These are phyloP conservation scores for Nomada ferruginata DNA, from an alignment of 2,888 invertebrate genomes.

Conservation along the genomic window DNA sequence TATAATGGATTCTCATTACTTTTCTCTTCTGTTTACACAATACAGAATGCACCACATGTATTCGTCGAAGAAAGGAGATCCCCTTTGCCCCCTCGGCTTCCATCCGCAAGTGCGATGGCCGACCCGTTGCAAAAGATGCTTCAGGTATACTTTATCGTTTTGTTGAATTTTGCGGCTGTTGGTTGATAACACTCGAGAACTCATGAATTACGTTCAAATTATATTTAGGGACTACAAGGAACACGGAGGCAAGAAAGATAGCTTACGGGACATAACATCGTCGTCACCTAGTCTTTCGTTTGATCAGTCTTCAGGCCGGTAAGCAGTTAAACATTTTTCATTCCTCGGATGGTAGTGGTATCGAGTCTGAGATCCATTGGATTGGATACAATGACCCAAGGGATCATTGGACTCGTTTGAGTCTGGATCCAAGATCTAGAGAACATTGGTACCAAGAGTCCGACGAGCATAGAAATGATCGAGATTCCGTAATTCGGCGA, in stretches of 20 bases:
- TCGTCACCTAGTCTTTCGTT: constrained; percentile 91
- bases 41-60: constrained; percentile 90
- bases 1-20: not conserved
- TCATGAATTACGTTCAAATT: not conserved
- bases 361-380: no score
- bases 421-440: no score
- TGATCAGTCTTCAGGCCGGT: constrained; percentile 75
- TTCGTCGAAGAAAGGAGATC: constrained; percentile 93
- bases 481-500: not conserved
- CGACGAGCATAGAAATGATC: no score
- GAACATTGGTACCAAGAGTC: no score
- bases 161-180: not conserved
- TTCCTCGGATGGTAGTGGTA: no score
- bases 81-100: constrained; percentile 95
- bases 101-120: constrained; percentile 98
- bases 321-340: constrained; percentile 18
- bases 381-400: no score
- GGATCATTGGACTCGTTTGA: no score
- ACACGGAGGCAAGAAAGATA: constrained; percentile 91
- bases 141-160: constrained; percentile 86
- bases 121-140: constrained; percentile 96
- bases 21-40: not conserved
- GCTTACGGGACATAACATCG: constrained; percentile 87
- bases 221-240: constrained; percentile 93
- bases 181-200: not conserved